Percentiles rank a stretch among this genome's conserved stretches.
Conservation (phyloP, 1,140 invertebrate genomes). For the Meloidogyne floridensis region DNA sequence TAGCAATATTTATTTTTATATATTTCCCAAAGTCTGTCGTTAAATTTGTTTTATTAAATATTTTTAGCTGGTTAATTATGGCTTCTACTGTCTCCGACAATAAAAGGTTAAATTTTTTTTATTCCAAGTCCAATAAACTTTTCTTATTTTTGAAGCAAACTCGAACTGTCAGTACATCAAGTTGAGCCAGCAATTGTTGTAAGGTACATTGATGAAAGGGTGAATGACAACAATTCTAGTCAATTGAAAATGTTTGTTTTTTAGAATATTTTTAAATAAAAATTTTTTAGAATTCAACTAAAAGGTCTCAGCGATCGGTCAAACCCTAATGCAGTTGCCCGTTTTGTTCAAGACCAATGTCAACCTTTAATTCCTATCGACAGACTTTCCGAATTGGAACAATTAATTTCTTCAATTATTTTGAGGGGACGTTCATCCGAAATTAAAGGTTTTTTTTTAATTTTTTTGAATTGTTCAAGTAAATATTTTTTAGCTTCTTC, state of each 20-base stretch:
- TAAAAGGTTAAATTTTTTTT: neutral
- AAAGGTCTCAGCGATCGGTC: constrained; percentile 80
- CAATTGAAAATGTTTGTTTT: constrained; percentile 68
- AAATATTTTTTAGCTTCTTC: neutral
- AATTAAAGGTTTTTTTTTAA: constrained; percentile 21
- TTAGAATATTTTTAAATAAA: constrained; percentile 19
- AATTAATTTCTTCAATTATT: constrained; percentile 86
- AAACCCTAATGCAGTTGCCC: constrained; percentile 78
- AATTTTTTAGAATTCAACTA: constrained; percentile 74
- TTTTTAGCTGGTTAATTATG: neutral
- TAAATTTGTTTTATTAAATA: constrained; percentile 56
- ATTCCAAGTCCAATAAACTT: neutral
- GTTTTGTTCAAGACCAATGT: constrained; percentile 85
- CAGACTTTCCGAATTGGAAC: constrained; percentile 82
- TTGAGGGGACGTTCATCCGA: constrained; percentile 73
- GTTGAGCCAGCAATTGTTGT: constrained; percentile 85
- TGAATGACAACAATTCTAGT: constrained; percentile 18
- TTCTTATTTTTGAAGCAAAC: neutral
- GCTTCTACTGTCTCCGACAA: neutral
- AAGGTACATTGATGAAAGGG: constrained; percentile 73
- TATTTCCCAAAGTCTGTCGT: neutral
- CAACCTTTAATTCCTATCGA: constrained; percentile 80
- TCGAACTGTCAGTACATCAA: constrained; percentile 84
- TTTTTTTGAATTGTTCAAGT: neutral
- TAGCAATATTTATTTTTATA: neutral